These are phyloP conservation scores for Cichlasoma orientale DNA, from an alignment of 2,797 vertebrate genomes.

Conservation along the genomic window DNA sequence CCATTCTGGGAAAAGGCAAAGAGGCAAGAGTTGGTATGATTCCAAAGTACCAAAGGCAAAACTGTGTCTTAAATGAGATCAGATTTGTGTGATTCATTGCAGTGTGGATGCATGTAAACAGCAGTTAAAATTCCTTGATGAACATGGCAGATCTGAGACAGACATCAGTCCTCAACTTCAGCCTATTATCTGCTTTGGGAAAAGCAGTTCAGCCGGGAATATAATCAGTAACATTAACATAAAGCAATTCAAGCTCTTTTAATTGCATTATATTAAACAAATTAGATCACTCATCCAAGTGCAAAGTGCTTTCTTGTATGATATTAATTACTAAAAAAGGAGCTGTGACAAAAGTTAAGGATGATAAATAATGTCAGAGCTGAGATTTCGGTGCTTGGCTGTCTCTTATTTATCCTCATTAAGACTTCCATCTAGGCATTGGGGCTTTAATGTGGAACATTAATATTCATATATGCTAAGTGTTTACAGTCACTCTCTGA, in stretches of 20 bases:
- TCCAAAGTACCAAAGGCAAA: slow-evolving; percentile 4
- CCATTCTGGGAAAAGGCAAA: not conserved
- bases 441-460: slow-evolving; percentile 76
- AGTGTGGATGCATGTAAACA: slow-evolving; percentile 60
- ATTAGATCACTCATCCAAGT: slow-evolving; percentile 82
- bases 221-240: slow-evolving; percentile 80
- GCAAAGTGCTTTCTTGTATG: slow-evolving; percentile 79
- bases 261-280: slow-evolving; percentile 83
- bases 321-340: slow-evolving; percentile 84
- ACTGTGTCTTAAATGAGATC: slow-evolving; percentile 26
- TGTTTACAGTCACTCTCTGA: slow-evolving; percentile 77
- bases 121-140: slow-evolving; percentile 63
- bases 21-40: not conserved
- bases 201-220: slow-evolving; percentile 63
- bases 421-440: slow-evolving; percentile 76
- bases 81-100: slow-evolving; percentile 52
- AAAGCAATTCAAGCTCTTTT: slow-evolving; percentile 80
- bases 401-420: slow-evolving; percentile 86
- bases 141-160: slow-evolving; percentile 66
- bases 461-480: slow-evolving; percentile 85
- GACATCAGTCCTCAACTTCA: slow-evolving; percentile 76
- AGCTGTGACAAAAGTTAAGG: slow-evolving; percentile 82
- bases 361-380: slow-evolving; percentile 82
- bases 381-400: slow-evolving; percentile 73
- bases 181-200: slow-evolving; percentile 71